phyloP scores from a whole-genome alignment of 2,113 vertebrate species.

The Stegostoma tigrinum region DNA sequence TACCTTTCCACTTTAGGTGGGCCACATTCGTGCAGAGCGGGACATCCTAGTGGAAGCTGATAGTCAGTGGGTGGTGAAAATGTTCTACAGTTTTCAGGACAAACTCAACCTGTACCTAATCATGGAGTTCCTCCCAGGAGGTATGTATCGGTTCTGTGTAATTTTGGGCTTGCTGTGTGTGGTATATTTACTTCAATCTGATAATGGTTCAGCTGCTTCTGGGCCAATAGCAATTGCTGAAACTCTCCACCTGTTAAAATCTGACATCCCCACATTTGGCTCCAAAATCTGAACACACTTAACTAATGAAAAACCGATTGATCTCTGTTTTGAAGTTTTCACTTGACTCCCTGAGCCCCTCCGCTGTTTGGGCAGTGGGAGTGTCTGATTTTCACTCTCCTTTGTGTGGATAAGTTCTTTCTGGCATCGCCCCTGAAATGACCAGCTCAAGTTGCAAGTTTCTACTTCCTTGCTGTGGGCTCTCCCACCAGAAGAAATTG shows the following conservation, averaged over 20 bases:
- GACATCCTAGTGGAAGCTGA: constrained; percentile 97
- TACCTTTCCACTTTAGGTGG: constrained; percentile 63
- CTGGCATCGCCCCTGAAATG: background rate
- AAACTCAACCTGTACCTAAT: constrained; percentile 98
- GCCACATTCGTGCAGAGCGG: constrained; percentile 90
- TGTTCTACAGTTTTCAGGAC: constrained; percentile 99
- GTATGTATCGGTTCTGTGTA: constrained; percentile 50
- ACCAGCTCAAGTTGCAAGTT: background rate
- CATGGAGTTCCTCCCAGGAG: constrained; percentile 98
- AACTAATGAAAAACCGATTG: background rate
- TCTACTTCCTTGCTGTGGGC: background rate
- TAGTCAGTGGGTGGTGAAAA: constrained; percentile 97
- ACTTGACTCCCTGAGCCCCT: background rate
- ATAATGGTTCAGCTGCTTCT: background rate
- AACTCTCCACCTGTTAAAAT: background rate
- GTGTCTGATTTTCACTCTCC: background rate
- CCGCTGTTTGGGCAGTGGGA: background rate
- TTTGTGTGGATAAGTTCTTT: background rate
- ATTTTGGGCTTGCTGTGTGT: background rate
- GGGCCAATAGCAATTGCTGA: background rate
- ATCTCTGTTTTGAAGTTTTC: background rate
- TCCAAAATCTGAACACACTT: background rate
- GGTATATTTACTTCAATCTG: background rate
- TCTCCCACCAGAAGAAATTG: background rate
- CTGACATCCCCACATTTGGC: background rate